Evolutionary conservation across 2,797 vertebrate species (phyloP).

Genomic region (Megalops cyprinoides): DNA sequence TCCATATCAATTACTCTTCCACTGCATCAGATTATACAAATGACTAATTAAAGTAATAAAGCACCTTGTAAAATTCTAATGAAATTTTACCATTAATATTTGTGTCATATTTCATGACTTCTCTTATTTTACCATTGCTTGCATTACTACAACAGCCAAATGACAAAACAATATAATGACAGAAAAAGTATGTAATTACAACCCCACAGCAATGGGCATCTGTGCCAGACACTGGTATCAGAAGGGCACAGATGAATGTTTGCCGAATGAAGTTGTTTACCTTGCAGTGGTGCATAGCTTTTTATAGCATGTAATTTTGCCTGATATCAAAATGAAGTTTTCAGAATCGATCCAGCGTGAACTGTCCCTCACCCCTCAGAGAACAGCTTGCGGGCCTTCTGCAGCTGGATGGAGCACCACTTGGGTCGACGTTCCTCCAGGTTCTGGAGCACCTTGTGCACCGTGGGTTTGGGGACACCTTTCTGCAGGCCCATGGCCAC

Average conservation of each 20-base stretch:
- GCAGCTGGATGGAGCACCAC: conserved; percentile 85
- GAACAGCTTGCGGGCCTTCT: conserved; percentile 86
- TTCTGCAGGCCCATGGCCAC: conserved; percentile 80
- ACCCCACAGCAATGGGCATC: neutral
- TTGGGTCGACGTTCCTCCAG: conserved; percentile 87
- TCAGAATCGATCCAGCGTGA: too few species aligned
- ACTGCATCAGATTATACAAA: neutral
- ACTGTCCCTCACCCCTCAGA: conserved; percentile 76
- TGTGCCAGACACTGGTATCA: neutral
- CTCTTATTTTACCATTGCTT: neutral
- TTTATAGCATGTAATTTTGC: too few species aligned
- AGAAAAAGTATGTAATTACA: neutral
- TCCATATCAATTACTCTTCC: neutral
- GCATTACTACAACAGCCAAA: neutral
- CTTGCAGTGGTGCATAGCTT: too few species aligned
- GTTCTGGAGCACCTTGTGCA: conserved; percentile 83
- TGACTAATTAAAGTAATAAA: too few species aligned
- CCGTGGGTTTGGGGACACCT: conserved; percentile 78
- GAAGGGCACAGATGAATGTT: neutral
- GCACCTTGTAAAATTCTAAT: neutral
- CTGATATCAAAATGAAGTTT: too few species aligned
- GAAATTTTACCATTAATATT: neutral
- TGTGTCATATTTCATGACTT: neutral
- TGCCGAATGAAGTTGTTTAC: too few species aligned
- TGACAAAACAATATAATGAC: neutral